Evolutionary conservation across 2,888 invertebrate genomes (phyloP), one percentile per base, ranked within the genome.

Genomic region (Entomobrya multifasciata): DNA sequence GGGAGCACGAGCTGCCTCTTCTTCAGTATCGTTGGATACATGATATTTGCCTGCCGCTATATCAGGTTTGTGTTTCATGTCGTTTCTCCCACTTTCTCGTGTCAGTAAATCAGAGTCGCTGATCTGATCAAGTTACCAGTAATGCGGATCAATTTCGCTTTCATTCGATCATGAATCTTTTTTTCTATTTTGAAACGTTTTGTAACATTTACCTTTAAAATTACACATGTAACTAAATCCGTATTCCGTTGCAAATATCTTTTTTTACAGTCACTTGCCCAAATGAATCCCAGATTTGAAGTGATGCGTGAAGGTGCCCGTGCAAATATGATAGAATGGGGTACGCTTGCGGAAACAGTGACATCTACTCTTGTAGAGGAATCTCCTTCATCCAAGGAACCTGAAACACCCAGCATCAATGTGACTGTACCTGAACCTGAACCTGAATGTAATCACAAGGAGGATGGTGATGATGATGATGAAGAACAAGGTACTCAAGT

Each of bases 1-100:
- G 93, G 82, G 93, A 93, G 82, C 93, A 94, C 89, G 94, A 94
- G 91, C 92, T 95, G 30, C 94, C 94, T 0, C 93, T 93, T 78
- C 92, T 94, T 88, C 94, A 94, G 92, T 93, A 93, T 90, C 88
- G 92, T 30, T 93, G 92, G 93, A 92, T 93, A 49, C 90, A 91
- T 20, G 92, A 92, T 84, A 92, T 93, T 72, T 93, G 93, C 90
- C 91, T 93, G 36, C 94, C 94, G 0, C 91, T 94, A 1, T 94
- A 93, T 89, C 92, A 93, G 92, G 94, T 93, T 90, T 87, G 88
- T 79, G 20, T 30, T 62, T 17, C 8, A 8, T 36, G 8, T 36
- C 8, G 4, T 36, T 36, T 36, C 4, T 36, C 4, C 36, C 8
- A 4, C 36, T 36, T 36, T 36, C 8, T 36, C 8, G 8, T 8